Base-by-base conservation (phyloP, 30 jellyfish, hydroid and myxozoan species). In the Clytia hemisphaerica region DNA sequence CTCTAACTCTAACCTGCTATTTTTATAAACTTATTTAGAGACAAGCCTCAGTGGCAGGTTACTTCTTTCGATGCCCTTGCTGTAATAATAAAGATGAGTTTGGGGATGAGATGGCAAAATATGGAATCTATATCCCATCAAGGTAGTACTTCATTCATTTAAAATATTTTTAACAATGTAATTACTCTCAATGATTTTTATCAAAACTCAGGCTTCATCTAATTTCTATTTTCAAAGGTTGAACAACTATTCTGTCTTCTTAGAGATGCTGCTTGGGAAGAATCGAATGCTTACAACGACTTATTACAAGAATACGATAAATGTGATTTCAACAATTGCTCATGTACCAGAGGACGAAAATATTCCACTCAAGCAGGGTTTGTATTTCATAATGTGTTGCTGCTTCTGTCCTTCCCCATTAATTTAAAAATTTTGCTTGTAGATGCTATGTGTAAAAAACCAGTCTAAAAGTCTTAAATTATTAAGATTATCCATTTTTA, bases 241-340 rank as follows among this genome's bases (percentile, higher is more conserved):
- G 54, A 0, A 42, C 14, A 16, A 16, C 54, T 42, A 19, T 12
- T 61, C n/a, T 38, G 4, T 45, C 37, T 36, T 48, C 40, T 22
- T 55, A 80, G 93, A 22, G 93, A 80, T 70, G 93, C 93, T 22
- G 51, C 46, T 18, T 82, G 94, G 94, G 94, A 82, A 47, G 94
- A 82, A 38, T 77, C 67, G 30, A 54, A 35, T 37, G 84, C 89
- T 3, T 82, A 25, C 58, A 67, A 79, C 16, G 94, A 82, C 31
- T 73, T 82, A n/a, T 58, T 82, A 15, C 79, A 82, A 48, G 70
- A 63, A 5, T 65, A 82, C 71, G 28, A 46, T 61, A 67, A 26
- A 35, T 82, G 94, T 72, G 94, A 82, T 55, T 32, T 45, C 35
- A 74, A 28, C 3, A 30, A 72, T 46, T 82, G 94, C 38, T 27